phyloP scores from a whole-genome alignment of 2,797 vertebrate genomes.

The Chelon auratus region DNA sequence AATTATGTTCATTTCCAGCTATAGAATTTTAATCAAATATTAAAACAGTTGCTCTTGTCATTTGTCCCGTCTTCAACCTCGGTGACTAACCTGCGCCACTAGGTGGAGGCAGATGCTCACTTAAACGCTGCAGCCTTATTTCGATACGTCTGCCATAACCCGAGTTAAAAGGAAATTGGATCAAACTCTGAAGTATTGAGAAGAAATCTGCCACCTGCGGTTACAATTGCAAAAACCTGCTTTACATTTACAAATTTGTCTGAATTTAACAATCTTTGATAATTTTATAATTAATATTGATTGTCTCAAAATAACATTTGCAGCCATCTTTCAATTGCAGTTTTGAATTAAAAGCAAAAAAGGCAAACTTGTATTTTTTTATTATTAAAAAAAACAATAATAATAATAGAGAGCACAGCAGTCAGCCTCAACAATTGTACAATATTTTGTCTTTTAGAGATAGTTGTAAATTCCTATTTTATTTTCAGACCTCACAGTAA shows the following conservation, averaged over 20 bases:
- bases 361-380: neutral
- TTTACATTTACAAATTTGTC: neutral
- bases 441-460: slow-evolving; percentile 13
- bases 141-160: neutral
- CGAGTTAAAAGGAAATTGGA: slow-evolving; percentile 4
- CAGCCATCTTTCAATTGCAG: neutral
- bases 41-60: neutral
- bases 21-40: neutral
- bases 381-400: neutral
- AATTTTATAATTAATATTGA: neutral
- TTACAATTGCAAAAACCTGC: neutral
- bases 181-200: neutral
- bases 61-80: neutral
- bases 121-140: slow-evolving; percentile 11
- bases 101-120: slow-evolving; percentile 76
- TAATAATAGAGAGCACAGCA: neutral
- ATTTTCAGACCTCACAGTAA: slow-evolving; percentile 37
- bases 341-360: neutral
- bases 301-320: slow-evolving; percentile 2
- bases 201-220: neutral
- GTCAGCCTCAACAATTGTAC: slow-evolving; percentile 8
- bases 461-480: slow-evolving; percentile 33
- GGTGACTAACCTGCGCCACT: slow-evolving; percentile 46
- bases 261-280: slow-evolving; percentile 1
- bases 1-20: neutral